Evolutionary conservation across 2,888 invertebrate species (phyloP).

Genomic region (Volucella zonaria): DNA sequence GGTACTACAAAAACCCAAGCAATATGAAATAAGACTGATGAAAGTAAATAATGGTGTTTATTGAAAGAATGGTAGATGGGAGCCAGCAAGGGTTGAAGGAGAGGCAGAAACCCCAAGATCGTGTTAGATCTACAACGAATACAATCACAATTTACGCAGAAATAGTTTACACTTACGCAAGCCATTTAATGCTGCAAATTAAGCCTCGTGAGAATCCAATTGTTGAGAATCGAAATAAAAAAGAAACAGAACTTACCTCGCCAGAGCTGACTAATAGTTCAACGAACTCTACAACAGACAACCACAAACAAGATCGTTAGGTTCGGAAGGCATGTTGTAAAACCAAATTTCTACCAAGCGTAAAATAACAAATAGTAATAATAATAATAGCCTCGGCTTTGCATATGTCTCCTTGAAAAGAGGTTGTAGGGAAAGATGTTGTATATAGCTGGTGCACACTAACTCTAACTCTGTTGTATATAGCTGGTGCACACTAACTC

Average conservation of each 20-base stretch:
- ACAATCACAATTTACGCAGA: slow-evolving; percentile 9
- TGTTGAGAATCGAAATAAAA: not conserved
- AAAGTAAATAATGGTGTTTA: slow-evolving; percentile 33
- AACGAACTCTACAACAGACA: not conserved
- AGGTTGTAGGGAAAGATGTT: slow-evolving; percentile 10
- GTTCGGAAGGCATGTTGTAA: slow-evolving; percentile 15
- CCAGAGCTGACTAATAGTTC: not conserved
- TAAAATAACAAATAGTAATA: not conserved
- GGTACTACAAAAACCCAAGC: slow-evolving; percentile 24
- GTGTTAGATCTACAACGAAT: slow-evolving; percentile 19
- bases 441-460: not conserved
- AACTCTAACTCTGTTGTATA: too few relatives aligned
- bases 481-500: too few relatives aligned
- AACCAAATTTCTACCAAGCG: slow-evolving; percentile 24
- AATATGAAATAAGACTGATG: slow-evolving; percentile 24
- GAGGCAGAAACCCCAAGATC: slow-evolving; percentile 1
- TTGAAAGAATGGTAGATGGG: slow-evolving; percentile 27
- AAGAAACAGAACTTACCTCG: not conserved
- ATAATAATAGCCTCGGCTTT: not conserved
- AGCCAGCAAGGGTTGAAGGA: slow-evolving; percentile 8
- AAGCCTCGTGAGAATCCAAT: slow-evolving; percentile 2
- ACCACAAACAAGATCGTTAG: slow-evolving; percentile 35
- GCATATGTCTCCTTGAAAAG: slow-evolving; percentile 6
- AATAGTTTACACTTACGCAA: slow-evolving; percentile 18
- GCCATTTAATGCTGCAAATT: slow-evolving; percentile 12